A percentile compares a stretch with the other conserved stretches of the same genome.
Evolutionary conservation across 2,888 invertebrate species (phyloP).

Genomic region (Acrocera orbiculus): DNA sequence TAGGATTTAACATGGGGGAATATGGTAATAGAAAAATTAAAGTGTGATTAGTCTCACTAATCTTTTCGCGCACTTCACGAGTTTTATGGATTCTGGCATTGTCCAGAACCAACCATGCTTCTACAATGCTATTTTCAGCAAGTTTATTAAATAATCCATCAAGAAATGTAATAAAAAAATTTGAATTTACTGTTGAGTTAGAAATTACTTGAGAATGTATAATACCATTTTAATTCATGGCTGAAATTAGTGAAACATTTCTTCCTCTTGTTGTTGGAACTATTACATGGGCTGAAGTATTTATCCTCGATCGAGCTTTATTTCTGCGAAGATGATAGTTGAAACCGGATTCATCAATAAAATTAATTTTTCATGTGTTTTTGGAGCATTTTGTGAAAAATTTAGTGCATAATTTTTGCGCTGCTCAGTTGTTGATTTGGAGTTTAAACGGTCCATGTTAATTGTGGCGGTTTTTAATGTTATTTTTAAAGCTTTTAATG

Average conservation of each 20-base stretch:
- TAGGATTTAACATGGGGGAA: slow-evolving; percentile 1
- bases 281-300: neutral
- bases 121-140: too few species aligned
- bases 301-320: neutral
- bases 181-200: too few species aligned
- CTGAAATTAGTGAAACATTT: too few species aligned
- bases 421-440: neutral
- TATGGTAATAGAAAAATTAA: slow-evolving; percentile 1
- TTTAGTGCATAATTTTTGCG: neutral
- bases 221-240: too few species aligned
- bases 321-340: slow-evolving; percentile 3
- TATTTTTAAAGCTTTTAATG: neutral
- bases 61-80: neutral
- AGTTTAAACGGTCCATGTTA: neutral
- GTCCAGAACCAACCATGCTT: too few species aligned
- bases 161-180: too few species aligned
- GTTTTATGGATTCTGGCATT: neutral
- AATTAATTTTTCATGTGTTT: neutral
- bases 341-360: slow-evolving; percentile 4
- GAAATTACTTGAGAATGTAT: too few species aligned
- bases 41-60: neutral
- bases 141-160: too few species aligned
- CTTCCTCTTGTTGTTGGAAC: too few species aligned
- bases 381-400: slow-evolving; percentile 1
- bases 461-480: neutral